Evolutionary conservation across 2,113 vertebrate genomes (phyloP), one percentile per base, ranked within the genome.

Genomic region (Ctenomys sociabilis): DNA sequence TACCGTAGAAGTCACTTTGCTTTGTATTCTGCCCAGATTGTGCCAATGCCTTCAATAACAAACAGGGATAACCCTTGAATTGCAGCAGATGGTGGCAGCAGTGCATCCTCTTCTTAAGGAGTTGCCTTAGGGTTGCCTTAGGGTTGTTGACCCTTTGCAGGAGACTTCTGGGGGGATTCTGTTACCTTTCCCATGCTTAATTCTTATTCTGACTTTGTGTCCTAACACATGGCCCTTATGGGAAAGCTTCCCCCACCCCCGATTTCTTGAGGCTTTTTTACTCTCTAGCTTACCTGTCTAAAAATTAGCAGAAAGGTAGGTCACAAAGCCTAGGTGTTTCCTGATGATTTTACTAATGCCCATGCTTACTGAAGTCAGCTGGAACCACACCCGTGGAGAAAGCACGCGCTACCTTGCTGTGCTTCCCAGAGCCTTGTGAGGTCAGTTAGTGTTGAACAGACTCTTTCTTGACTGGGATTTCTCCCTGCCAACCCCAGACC

Each of bases 271-370:
- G 43, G 70, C 16, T 6, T 90, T 93, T 94, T 90, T 63, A 88
- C 26, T 83, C 12, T 43, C 16, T 90, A 19, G 26, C 54, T 82
- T 45, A 80, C 40, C 37, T 63, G 90, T 64, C 89, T 83, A 88
- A 94, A 95, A 96, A 88, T 61, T 35, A 95, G 52, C 80, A 86
- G 52, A 54, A 95, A 86, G 28, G 17, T 3, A 95, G 52, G 57
- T 8, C 21, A 40, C 35, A 61, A 93, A 24, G 68, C 61, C 19
- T 52, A 68, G 57, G 43, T 91, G 88, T 86, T 93, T 35, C 68
- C 66, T 86, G 28, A 93, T 75, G 72, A 80, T 91, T 95, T 88
- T 70, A 54, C 77, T 81, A 80, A 90, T 63, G 45, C 78, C 0
- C 16, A 19, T 9, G 30, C 88, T 95, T 88, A 61, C 54, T 88